Evolutionary conservation across 2,113 vertebrate genomes (phyloP), one percentile per base, ranked within the genome.

Genomic region (Sylvilagus bachmani): DNA sequence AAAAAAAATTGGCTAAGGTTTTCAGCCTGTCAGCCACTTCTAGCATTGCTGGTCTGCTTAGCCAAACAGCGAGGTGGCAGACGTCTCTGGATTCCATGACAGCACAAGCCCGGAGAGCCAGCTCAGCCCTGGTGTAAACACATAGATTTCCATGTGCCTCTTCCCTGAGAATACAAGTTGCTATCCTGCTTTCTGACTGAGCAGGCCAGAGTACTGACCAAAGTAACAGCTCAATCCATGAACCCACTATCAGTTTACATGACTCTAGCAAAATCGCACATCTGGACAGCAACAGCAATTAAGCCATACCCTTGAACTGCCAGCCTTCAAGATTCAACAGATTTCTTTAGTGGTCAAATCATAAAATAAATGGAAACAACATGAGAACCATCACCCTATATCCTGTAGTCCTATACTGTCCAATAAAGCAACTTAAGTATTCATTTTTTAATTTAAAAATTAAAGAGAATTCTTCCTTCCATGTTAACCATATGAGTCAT

Each of bases 321-420:
- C 44, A 81, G 80, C 71, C 44, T 79, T 58, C 22, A 92, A 78
- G 27, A 74, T 73, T 19, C 62, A 79, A 19, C 0, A 17, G 62
- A 3, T 91, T 82, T 91, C n/a, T 92, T 24, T 10, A 36, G 13
- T 44, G n/a, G 16, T 0, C 5, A 92, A 85, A 82, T 1, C n/a
- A 44, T 53, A 17, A 92, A 49, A 74, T 49, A 92, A 79, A 79
- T 69, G 58, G n/a, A 86, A 90, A 77, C n/a, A 94, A 92, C 67
- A 64, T 64, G 21, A 36, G 16, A 21, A 29, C 11, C 24, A 67
- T 25, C 24, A 78, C 24, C 16, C 25, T 29, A 5, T 33, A n/a
- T 29, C 38, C n/a, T 69, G 75, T 33, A 81, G 61, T 69, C 24
- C 19, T 36, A 8, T 38, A 21, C 49, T 91, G 1, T 62, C n/a